Base-by-base conservation (phyloP, 2,113 vertebrate genomes). In the Nothoprocta perdicaria region DNA sequence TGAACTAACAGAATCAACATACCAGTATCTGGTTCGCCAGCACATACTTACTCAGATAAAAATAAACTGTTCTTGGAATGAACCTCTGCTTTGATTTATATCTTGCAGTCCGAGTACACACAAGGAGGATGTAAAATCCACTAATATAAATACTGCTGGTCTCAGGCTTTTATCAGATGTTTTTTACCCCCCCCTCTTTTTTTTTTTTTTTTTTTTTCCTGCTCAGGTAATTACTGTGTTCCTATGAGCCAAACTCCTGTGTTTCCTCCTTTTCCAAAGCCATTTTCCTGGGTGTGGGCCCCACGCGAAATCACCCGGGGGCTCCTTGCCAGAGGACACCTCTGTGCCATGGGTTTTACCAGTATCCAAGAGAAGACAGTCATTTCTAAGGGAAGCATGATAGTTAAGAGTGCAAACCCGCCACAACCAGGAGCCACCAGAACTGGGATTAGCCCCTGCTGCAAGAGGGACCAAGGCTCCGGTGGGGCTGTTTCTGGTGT, bases 31-130 rank as follows among this genome's bases (percentile, higher is more conserved):
- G 92, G 81, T 90, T 81, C 60, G 14, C 81, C 71, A 89, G 81
- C 92, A 87, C 84, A 74, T 82, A 77, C 72, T 93, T 89, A 61
- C 88, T 90, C 74, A 77, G 93, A 95, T 95, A 93, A 95, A 96
- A 96, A 96, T 95, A 96, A 95, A 93, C 81, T 74, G 75, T 76
- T 95, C 92, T 96, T 96, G 95, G 95, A 95, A 94, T 92, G 92
- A 95, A 77, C 92, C 27, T 22, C 50, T 90, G 84, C 86, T 87
- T 89, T 95, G 95, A 95, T 95, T 93, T 96, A 69, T 93, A 92
- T 95, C 89, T 95, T 3, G 0, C 67, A 77, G 72, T 69, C 95
- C 81, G 94, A 93, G 92, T 77, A 89, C 92, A 92, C 90, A 86
- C 76, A n/a, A 48, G 77, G 83, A 96, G 93, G 95, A 95, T 85